A percentile compares a stretch with the other conserved stretches of the same genome.
These are phyloP conservation scores for Parapsyche elsis DNA, from an alignment of 1,140 invertebrate genomes.

Conservation along the genomic window DNA sequence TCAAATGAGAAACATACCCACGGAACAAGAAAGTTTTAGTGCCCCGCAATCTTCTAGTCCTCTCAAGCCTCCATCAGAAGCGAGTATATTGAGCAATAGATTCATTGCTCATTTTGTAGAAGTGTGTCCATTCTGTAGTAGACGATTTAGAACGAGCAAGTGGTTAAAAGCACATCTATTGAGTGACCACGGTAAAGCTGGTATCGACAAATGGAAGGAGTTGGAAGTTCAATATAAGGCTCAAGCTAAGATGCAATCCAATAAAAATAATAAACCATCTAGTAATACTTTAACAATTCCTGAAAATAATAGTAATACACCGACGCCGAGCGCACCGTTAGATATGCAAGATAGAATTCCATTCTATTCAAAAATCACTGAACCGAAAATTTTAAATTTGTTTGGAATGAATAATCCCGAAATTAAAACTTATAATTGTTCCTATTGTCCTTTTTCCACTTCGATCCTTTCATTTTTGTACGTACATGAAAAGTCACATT, in stretches of 20 bases:
- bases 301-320: constrained; percentile 66
- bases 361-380: constrained; percentile 53
- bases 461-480: constrained; percentile 89
- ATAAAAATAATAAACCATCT: constrained; percentile 57
- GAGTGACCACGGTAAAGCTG: constrained; percentile 84
- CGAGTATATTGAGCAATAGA: constrained; percentile 70
- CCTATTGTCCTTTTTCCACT: constrained; percentile 89
- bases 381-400: constrained; percentile 53
- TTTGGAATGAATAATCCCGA: constrained; percentile 55
- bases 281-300: constrained; percentile 47
- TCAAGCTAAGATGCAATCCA: constrained; percentile 57
- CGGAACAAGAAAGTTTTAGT: constrained; percentile 54
- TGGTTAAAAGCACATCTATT: constrained; percentile 90
- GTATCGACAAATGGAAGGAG: constrained; percentile 78
- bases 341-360: constrained; percentile 62
- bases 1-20: constrained; percentile 53
- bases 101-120: constrained; percentile 81
- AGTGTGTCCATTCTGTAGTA: constrained; percentile 87
- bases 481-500: constrained; percentile 88
- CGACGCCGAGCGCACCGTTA: constrained; percentile 71
- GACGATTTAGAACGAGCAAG: constrained; percentile 89
- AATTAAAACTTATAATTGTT: constrained; percentile 85
- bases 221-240: constrained; percentile 64
- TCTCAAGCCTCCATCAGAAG: constrained; percentile 66
- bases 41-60: constrained; percentile 64